Evolutionary conservation across 2,888 invertebrate genomes (phyloP).

Genomic region (Micoletzkya japonica): DNA sequence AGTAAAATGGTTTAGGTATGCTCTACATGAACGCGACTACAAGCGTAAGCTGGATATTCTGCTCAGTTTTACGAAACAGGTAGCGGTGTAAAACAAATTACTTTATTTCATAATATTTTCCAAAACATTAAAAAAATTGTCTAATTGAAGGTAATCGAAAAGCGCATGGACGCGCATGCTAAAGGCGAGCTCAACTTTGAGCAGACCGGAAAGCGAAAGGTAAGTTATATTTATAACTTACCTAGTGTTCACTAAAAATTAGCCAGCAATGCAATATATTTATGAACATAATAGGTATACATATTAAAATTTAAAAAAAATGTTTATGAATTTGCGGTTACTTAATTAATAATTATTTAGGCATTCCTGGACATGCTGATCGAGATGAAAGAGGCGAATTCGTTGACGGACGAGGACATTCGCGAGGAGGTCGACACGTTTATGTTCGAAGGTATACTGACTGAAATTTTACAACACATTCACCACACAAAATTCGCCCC

Average conservation of each 20-base stretch:
- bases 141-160: slow-evolving; percentile 6
- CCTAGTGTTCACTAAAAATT: too few relatives aligned
- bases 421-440: slow-evolving; percentile 52
- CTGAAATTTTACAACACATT: too few relatives aligned
- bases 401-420: slow-evolving; percentile 64
- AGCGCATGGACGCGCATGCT: neutral
- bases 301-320: too few relatives aligned
- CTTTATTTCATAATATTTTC: neutral
- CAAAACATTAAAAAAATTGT: neutral
- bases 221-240: too few relatives aligned
- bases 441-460: slow-evolving; percentile 64
- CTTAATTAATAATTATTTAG: slow-evolving; percentile 2
- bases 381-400: slow-evolving; percentile 56
- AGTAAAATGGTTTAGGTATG: neutral
- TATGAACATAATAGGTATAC: too few relatives aligned
- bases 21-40: neutral
- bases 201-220: slow-evolving; percentile 25
- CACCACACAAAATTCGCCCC: too few relatives aligned
- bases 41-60: neutral
- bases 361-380: slow-evolving; percentile 67
- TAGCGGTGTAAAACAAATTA: neutral
- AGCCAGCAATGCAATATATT: too few relatives aligned
- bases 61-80: slow-evolving; percentile 16
- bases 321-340: neutral
- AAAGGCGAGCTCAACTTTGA: slow-evolving; percentile 11